Base-by-base conservation (phyloP, 2,797 vertebrate species). In the Ibycter americanus region DNA sequence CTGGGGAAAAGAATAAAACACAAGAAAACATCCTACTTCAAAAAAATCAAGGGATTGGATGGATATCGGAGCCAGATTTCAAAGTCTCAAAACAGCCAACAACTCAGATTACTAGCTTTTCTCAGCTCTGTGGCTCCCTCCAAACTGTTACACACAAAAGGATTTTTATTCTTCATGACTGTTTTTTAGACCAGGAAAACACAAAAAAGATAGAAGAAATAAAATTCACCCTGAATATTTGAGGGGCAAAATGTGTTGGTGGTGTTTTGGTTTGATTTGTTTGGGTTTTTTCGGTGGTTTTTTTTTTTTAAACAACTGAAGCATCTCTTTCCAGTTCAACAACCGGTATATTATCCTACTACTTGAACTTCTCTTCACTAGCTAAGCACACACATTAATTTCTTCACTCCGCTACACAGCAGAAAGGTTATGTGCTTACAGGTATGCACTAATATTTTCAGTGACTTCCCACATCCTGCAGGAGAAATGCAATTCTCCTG, bases 391-490 rank as follows among this genome's bases (percentile, higher is more conserved):
- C 34, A 47, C 5, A 0, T 56, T 49, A 46, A 85, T 89, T 52
- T 73, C 63, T 62, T 79, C 63, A 32, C 74, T 63, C 66, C 32
- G 42, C 14, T 67, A 38, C 20, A 67, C 5, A 66, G 74, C 31
- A 85, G 58, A 84, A 79, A 92, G 52, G 54, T 79, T 93, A 79
- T 4, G 1, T 29, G 74, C 83, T 72, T 82, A 89, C 66, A 96
- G 86, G 93, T 94, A 95, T 25, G n/a, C 86, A 76, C 42, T 79
- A 22, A 89, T 92, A 76, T 90, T 92, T 92, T 83, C 77, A 62
- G 62, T 0, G 0, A 55, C 62, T 90, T 93, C 78, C 86, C 83
- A 89, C 73, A 89, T 92, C 90, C 93, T 77, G 83, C 40, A 77
- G 66, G 40, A 84, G 59, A 84, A 90, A 92, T 44, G 58, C n/a